These are phyloP conservation scores for Xiphophorus birchmanni DNA, from an alignment of 2,797 vertebrate species.

Conservation along the genomic window DNA sequence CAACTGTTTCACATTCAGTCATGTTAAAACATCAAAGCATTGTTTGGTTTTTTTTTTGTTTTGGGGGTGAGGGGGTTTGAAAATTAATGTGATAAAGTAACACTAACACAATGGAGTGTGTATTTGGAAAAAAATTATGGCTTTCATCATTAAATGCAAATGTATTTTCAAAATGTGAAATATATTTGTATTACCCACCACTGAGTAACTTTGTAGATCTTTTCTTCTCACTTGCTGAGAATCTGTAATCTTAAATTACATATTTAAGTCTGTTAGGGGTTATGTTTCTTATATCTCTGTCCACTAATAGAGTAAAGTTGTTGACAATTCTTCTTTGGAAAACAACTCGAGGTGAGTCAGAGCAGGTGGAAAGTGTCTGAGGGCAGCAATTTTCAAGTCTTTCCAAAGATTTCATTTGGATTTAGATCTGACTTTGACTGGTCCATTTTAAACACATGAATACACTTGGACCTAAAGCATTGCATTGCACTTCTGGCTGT, in stretches of 20 bases:
- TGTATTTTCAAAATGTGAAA: not conserved
- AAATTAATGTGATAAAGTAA: not conserved
- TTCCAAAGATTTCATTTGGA: not conserved
- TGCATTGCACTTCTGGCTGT: not conserved
- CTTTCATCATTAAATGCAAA: not conserved
- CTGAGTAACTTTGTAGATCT: not conserved
- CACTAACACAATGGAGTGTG: not conserved
- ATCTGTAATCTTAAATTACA: too few relatives aligned
- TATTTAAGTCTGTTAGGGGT: not conserved
- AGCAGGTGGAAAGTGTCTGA: not conserved
- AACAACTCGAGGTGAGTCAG: not conserved
- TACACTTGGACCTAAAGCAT: not conserved
- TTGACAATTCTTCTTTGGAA: not conserved
- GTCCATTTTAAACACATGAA: not conserved
- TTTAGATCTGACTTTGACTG: not conserved
- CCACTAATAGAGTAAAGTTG: not conserved
- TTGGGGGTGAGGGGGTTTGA: too few relatives aligned
- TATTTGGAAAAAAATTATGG: not conserved
- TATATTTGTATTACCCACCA: not conserved
- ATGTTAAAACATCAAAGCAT: not conserved
- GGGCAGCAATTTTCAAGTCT: not conserved
- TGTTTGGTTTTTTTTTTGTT: not conserved
- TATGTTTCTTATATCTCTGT: not conserved
- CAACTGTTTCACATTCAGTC: not conserved
- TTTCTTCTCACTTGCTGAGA: too few relatives aligned